phyloP scores from a whole-genome alignment of 2,113 vertebrate genomes.

The Kryptolebias marmoratus region DNA sequence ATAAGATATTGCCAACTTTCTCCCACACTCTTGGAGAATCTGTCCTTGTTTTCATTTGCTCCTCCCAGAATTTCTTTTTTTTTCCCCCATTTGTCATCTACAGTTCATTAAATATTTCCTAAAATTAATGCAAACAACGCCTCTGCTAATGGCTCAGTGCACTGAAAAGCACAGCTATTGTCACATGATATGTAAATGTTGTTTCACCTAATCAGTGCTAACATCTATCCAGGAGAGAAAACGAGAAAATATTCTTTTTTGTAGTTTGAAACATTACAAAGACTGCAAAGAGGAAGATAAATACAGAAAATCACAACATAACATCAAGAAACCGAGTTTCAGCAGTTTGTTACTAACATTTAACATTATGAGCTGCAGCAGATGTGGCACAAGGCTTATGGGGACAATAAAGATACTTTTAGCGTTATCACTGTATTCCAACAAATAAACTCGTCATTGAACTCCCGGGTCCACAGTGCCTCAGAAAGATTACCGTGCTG shows the following conservation, averaged over 20 bases:
- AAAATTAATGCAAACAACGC: conserved; percentile 49
- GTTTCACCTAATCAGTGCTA: conserved; percentile 11
- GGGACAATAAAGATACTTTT: neutral
- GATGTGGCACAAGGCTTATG: neutral
- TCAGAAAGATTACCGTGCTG: neutral
- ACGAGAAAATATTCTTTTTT: neutral
- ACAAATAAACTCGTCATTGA: neutral
- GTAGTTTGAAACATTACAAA: neutral
- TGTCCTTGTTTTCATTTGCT: conserved; percentile 64
- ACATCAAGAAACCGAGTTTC: neutral
- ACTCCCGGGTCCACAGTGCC: neutral
- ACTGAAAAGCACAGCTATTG: conserved; percentile 16
- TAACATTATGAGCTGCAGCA: neutral
- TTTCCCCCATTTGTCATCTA: conserved; percentile 45
- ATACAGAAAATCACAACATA: conserved; percentile 12
- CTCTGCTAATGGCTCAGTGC: conserved; percentile 21
- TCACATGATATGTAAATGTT: conserved; percentile 18
- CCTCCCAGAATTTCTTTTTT: conserved; percentile 35
- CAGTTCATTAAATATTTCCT: conserved; percentile 63
- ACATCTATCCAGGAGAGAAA: conserved; percentile 1
- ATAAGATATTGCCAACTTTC: conserved; percentile 50
- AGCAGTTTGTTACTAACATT: neutral
- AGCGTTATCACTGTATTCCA: neutral
- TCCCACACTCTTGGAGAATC: conserved; percentile 45
- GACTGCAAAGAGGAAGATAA: neutral